Base-by-base conservation (phyloP, 2,888 invertebrate genomes). In the Drosophila flavopinicola region DNA sequence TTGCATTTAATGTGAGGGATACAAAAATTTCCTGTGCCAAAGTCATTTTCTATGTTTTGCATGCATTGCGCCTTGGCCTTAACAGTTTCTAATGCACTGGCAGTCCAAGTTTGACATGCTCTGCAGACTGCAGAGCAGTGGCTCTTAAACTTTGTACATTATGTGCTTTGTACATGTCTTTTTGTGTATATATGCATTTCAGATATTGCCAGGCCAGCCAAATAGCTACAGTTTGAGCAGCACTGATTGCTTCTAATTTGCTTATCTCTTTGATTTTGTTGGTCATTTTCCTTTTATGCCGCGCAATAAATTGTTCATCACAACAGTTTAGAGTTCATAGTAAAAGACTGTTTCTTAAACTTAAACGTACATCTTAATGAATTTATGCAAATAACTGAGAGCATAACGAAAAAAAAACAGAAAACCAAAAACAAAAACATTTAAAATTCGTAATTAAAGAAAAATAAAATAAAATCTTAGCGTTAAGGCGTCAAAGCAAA, bases 281-380 rank as follows among this genome's bases (percentile, higher is more conserved):
- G n/a, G 49, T 35, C 24, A 44, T 44, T 35, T 33, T 17, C 11
- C 30, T 33, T 57, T 29, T 35, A 30, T 39, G 39, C 27, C 35
- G 29, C 49, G 47, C 38, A 48, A 48, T 35, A 37, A 64, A 38
- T 11, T 45, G 33, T 54, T 66, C 23, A 52, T 53, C 42, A 49
- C 63, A 70, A 76, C 69, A 85, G 84, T 75, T 78, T 79, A 84
- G 73, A 78, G 73, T 85, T 86, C 85, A 85, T 85, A 86, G 86
- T 70, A 84, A 85, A 85, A 85, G 84, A 85, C 84, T 85, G 84
- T 85, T 86, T 85, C 82, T 75, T 73, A 86, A 79, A 68, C 54
- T 71, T 73, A 77, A 73, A 74, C 42, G 30, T 75, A 75, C 59
- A 58, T 66, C 61, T 57, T 57, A 73, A 69, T 59, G 60, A 54